A percentile compares a stretch with the other conserved stretches of the same genome.
Evolutionary conservation across 2,888 invertebrate species (phyloP).

Genomic region (Bibio marci): DNA sequence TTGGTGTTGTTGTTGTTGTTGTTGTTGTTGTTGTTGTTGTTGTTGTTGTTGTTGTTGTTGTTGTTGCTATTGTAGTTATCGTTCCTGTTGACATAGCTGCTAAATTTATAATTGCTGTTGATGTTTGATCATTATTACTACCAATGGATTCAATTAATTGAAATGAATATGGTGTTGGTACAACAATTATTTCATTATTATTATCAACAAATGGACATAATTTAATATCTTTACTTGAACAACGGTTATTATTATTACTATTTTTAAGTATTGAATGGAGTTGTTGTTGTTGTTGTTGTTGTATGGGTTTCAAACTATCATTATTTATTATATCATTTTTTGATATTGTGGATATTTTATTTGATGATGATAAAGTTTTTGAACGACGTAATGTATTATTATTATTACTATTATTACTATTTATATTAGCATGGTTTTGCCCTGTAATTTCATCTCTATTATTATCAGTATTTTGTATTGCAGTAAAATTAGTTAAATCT

Average conservation of each 20-base stretch:
- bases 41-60: background rate
- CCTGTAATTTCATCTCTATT: background rate
- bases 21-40: background rate
- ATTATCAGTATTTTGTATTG: background rate
- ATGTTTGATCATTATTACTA: constrained; percentile 9
- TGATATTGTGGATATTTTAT: constrained; percentile 28
- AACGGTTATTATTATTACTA: background rate
- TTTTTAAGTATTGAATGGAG: constrained; percentile 12
- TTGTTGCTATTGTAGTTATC: background rate
- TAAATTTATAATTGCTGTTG: constrained; percentile 2
- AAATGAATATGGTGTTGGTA: constrained; percentile 10
- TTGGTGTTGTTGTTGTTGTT: constrained; percentile 4
- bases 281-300: constrained; percentile 6
- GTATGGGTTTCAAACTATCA: too few species aligned
- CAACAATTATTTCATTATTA: too few species aligned
- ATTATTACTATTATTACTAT: too few species aligned
- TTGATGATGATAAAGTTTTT: constrained; percentile 1
- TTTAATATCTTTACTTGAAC: background rate
- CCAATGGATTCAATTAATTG: constrained; percentile 12
- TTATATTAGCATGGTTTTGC: too few species aligned
- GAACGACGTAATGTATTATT: background rate
- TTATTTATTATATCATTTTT: constrained; percentile 12
- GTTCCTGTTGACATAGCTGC: background rate
- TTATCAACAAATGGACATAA: background rate
- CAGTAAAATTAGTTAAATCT: background rate